A percentile compares a stretch with the other conserved stretches of the same genome.
phyloP scores from a whole-genome alignment of 2,797 vertebrate genomes.

The Botia kubotai region DNA sequence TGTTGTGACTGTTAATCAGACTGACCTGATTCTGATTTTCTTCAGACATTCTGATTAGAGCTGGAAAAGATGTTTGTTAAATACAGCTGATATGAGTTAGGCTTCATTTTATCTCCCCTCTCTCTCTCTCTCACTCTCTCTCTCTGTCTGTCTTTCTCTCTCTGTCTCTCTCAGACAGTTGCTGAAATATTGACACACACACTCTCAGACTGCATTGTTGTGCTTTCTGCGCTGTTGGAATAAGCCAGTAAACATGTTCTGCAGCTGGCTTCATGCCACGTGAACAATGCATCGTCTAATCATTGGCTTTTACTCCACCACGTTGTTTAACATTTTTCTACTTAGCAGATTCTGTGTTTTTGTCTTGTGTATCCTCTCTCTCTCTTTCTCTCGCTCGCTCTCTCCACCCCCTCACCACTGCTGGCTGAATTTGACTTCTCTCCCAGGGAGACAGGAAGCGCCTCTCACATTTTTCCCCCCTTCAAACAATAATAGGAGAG shows the following conservation, averaged over 20 bases:
- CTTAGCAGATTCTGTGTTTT: neutral
- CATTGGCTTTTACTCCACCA: neutral
- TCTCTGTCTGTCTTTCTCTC: too few relatives aligned
- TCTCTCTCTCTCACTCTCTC: too few relatives aligned
- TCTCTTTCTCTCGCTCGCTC: neutral
- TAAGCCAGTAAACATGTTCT: constrained; percentile 28
- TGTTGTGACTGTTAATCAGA: constrained; percentile 17
- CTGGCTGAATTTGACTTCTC: constrained; percentile 54
- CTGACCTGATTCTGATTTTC: constrained; percentile 40
- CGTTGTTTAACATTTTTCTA: constrained; percentile 23
- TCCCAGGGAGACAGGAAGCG: constrained; percentile 74
- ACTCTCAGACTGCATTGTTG: constrained; percentile 10
- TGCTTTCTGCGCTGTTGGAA: constrained; percentile 28
- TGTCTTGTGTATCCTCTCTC: neutral
- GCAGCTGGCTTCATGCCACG: constrained; percentile 31
- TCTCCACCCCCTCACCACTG: constrained; percentile 9
- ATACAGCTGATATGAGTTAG: constrained; percentile 41
- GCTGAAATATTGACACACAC: constrained; percentile 19
- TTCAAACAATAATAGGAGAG: constrained; percentile 81
- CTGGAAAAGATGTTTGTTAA: constrained; percentile 40
- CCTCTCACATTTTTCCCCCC: constrained; percentile 70
- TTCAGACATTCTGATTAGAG: constrained; percentile 37
- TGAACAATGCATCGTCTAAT: constrained; percentile 4
- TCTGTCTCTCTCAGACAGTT: neutral
- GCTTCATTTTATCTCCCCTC: constrained; percentile 8